These are phyloP conservation scores for Litocranius walleri DNA, from an alignment of 2,113 vertebrate species.

Conservation along the genomic window DNA sequence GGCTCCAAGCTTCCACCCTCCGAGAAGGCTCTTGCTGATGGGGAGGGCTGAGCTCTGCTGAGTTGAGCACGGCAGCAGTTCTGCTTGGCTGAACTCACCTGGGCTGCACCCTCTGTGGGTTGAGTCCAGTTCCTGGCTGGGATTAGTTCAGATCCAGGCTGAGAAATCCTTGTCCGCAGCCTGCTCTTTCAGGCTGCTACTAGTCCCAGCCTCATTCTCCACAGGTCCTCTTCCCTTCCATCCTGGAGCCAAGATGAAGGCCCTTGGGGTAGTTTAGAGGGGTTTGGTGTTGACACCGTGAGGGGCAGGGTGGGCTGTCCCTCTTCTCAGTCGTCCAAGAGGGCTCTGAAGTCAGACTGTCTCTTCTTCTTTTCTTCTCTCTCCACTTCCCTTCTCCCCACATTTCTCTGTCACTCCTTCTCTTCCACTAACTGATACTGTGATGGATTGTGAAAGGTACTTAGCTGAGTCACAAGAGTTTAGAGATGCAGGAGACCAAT, in stretches of 20 bases:
- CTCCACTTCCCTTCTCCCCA: neutral
- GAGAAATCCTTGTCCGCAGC: neutral
- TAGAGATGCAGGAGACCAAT: conserved; percentile 57
- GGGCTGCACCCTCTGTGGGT: no score
- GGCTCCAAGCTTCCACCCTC: neutral
- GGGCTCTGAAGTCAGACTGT: neutral
- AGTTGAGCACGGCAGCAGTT: neutral
- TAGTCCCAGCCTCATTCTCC: neutral
- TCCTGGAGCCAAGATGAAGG: neutral
- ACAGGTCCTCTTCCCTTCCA: neutral
- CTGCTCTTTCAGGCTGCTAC: neutral
- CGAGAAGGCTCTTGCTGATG: neutral
- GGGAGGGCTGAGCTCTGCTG: neutral
- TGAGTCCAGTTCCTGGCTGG: neutral
- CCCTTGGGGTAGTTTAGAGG: neutral
- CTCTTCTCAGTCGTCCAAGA: rapidly evolving
- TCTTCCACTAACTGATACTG: neutral
- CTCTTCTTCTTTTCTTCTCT: neutral
- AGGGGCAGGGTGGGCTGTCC: rapidly evolving
- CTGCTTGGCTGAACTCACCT: neutral
- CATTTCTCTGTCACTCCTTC: neutral
- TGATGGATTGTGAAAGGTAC: conserved; percentile 64
- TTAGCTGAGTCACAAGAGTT: conserved; percentile 61
- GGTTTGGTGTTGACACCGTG: neutral
- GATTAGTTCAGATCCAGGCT: neutral